Evolutionary conservation across 2,113 vertebrate genomes (phyloP), one percentile per base, ranked within the genome.

Genomic region (Ptyas mucosa): DNA sequence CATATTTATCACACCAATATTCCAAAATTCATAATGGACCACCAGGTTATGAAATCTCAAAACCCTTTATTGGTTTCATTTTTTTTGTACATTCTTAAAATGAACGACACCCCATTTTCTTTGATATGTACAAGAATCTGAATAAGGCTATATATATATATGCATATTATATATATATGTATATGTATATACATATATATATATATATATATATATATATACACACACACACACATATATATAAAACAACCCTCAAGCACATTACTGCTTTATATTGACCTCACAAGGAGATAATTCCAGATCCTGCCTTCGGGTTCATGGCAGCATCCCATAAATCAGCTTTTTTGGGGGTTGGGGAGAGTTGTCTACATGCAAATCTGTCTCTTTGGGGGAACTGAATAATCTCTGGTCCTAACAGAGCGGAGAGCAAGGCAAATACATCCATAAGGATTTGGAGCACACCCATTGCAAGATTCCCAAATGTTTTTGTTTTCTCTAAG

Each of bases 61-160:
- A 89, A 91, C 88, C 87, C 51, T 93, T 94, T 94, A 94, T 94
- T 94, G 87, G 90, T 89, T 54, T 91, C 53, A 18, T 64, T 15
- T 26, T 55, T 88, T 89, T 91, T 87, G 86, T 94, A 94, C 93
- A 94, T 89, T 95, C 94, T 85, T 93, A 94, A 91, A 93, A 90
- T 46, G 54, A 91, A 81, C 75, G 88, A 92, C 75, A 86, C 75
- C 92, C 87, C 92, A 39, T 26, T 89, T 61, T 85, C 53, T 88
- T 89, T 61, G 54, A 29, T 88, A 85, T 91, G 87, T 89, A 93
- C 93, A 93, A 88, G 61, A 89, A 43, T 91, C 49, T n/a, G 54
- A 53, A 85, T 91, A 91, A 93, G 90, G 93, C 90, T 91, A 69
- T 52, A 49, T 87, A 51, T 86, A 46, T 87, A 49, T 87, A 34